Evolutionary conservation across 2,888 invertebrate genomes (phyloP).

Genomic region (Alviniconcha strummeri): DNA sequence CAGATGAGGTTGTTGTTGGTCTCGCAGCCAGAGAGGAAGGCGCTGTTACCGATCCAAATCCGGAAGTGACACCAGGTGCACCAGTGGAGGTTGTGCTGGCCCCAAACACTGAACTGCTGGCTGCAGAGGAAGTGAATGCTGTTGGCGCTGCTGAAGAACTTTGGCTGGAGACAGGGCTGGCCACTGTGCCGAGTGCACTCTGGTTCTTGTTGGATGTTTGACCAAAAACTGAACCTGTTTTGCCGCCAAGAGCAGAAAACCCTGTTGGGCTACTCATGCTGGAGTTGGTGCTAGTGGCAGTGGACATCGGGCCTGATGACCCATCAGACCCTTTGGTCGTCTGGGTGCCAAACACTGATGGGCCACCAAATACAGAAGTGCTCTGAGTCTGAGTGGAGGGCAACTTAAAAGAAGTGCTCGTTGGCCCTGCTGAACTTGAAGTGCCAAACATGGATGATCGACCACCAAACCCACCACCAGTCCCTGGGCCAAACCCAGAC

Average conservation of each 20-base stretch:
- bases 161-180: too few relatives aligned
- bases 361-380: neutral
- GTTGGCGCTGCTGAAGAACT: too few relatives aligned
- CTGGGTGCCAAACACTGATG: slow-evolving; percentile 25
- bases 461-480: slow-evolving; percentile 13
- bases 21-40: neutral
- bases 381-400: slow-evolving; percentile 6
- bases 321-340: neutral
- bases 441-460: slow-evolving; percentile 15
- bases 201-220: neutral
- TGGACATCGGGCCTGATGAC: neutral
- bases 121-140: too few relatives aligned
- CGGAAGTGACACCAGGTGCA: neutral
- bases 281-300: neutral
- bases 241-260: neutral
- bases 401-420: neutral
- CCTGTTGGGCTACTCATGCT: neutral
- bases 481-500: slow-evolving; percentile 22
- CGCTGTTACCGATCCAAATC: neutral
- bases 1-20: neutral
- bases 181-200: too few relatives aligned
- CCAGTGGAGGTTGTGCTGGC: neutral
- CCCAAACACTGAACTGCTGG: slow-evolving; percentile 7
- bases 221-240: neutral
- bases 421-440: neutral